phyloP scores from a whole-genome alignment of 2,888 invertebrate species.

The Itoplectis maculator region DNA sequence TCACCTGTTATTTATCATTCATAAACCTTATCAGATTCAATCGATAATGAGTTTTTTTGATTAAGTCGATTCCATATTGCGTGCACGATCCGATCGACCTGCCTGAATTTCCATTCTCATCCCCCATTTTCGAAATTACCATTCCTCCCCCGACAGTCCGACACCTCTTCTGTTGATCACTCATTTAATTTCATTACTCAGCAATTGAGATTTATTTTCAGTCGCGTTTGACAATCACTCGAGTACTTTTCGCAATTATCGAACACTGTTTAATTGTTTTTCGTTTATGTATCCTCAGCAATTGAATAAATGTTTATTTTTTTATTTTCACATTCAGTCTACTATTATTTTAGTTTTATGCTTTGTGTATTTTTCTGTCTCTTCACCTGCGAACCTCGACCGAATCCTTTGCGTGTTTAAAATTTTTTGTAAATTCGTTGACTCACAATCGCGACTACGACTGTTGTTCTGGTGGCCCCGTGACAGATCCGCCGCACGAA shows the following conservation, averaged over 20 bases:
- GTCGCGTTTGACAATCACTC: neutral
- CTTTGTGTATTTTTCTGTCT: neutral
- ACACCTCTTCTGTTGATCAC: neutral
- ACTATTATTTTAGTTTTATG: neutral
- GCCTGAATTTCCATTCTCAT: neutral
- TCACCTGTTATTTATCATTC: neutral
- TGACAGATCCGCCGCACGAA: slow-evolving; percentile 84
- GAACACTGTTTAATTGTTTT: neutral
- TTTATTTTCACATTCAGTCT: neutral
- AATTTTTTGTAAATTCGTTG: no score
- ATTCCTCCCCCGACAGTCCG: neutral
- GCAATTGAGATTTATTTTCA: neutral
- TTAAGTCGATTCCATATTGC: neutral
- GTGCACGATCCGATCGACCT: neutral
- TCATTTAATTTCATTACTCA: neutral
- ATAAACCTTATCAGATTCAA: neutral
- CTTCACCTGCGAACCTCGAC: neutral
- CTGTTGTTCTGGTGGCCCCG: neutral
- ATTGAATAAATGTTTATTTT: neutral
- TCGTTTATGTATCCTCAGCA: neutral
- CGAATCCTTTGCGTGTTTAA: no score
- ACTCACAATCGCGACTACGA: neutral
- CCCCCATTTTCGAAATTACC: no score
- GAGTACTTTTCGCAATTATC: neutral
- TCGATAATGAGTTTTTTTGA: neutral